Conservation (phyloP, 1,140 invertebrate genomes). For the Bombyx mandarina region DNA sequence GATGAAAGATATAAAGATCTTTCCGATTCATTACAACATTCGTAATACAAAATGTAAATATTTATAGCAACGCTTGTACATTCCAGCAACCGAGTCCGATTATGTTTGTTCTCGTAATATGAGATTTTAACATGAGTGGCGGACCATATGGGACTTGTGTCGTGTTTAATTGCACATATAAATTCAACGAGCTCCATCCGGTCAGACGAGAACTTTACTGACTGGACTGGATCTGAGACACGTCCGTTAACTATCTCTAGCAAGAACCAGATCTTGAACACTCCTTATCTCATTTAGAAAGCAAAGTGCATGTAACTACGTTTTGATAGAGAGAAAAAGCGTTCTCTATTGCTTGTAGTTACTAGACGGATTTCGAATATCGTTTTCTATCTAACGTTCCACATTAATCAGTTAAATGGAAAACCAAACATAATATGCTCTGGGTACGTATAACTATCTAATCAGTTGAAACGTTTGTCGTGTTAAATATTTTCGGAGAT, state of each 20-base stretch:
- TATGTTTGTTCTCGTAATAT: conserved; percentile 18
- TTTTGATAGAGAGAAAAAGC: conserved; percentile 24
- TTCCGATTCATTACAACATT: conserved; percentile 16
- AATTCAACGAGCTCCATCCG: conserved; percentile 26
- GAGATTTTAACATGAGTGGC: conserved; percentile 20
- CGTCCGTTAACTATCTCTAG: conserved; percentile 21
- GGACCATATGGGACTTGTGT: conserved; percentile 15
- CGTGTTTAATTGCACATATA: conserved; percentile 26
- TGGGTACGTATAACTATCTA: conserved; percentile 2
- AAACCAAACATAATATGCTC: not conserved
- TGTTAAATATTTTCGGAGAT: conserved; percentile 6
- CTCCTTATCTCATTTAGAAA: conserved; percentile 35
- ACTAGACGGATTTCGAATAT: conserved; percentile 7
- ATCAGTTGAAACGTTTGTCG: conserved; percentile 5
- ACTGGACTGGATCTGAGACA: conserved; percentile 13
- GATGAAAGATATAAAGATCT: conserved; percentile 27
- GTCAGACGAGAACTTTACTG: conserved; percentile 14
- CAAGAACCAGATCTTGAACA: conserved; percentile 17
- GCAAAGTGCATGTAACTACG: conserved; percentile 7
- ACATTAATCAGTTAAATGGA: no score
- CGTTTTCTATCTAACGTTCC: no score
- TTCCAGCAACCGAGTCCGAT: conserved; percentile 16
- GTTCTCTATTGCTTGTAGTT: conserved; percentile 13
- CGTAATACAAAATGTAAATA: conserved; percentile 15
- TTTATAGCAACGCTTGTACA: conserved; percentile 10